These are phyloP conservation scores for Nephotettix cincticeps DNA, from an alignment of 1,140 invertebrate genomes.

Conservation along the genomic window DNA sequence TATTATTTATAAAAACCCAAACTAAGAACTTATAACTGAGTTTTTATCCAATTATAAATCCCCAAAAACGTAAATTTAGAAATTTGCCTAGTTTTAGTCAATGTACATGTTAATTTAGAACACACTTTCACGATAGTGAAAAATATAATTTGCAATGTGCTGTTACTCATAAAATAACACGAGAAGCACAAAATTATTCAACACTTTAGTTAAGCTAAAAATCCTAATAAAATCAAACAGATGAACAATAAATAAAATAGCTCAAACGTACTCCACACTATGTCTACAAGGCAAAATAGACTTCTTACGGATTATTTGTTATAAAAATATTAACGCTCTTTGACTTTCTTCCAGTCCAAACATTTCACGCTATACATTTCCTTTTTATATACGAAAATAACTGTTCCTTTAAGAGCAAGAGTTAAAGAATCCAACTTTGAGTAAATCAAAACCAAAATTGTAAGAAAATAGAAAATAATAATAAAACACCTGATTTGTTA, in stretches of 20 bases:
- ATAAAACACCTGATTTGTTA: not conserved
- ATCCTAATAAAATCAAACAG: not conserved
- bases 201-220: not conserved
- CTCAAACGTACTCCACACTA: conserved; percentile 8
- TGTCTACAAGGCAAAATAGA: conserved; percentile 20
- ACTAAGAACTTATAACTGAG: too few relatives aligned
- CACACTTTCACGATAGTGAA: not conserved
- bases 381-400: conserved; percentile 3
- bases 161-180: not conserved
- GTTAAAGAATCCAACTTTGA: not conserved
- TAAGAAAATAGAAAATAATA: not conserved
- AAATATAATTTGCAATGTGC: not conserved
- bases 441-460: not conserved
- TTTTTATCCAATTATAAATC: too few relatives aligned
- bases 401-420: not conserved
- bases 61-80: not conserved
- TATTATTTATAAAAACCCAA: too few relatives aligned
- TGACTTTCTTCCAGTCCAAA: not conserved
- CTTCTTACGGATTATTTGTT: not conserved
- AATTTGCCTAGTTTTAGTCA: not conserved
- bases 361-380: not conserved
- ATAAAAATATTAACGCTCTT: conserved; percentile 19
- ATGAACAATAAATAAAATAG: conserved; percentile 9
- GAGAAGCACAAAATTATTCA: not conserved
- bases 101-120: not conserved